Base-by-base conservation (phyloP, 2,888 invertebrate species). In the Philopedon plagiatum region DNA sequence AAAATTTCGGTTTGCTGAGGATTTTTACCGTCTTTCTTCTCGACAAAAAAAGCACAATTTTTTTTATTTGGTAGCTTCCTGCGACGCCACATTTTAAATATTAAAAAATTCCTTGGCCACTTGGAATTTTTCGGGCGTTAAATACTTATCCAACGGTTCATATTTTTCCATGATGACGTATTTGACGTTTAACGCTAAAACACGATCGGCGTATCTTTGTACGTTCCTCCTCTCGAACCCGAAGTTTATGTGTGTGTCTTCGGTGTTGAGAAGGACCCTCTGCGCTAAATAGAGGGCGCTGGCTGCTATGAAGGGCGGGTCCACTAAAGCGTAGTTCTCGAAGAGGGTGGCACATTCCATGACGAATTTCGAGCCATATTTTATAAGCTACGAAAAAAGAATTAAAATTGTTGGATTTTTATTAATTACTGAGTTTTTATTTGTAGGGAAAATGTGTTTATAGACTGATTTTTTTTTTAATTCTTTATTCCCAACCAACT, bases 321-420 rank as follows among this genome's bases (percentile, higher is more conserved):
- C 15, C n/a, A 13, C 15, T 4, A 69, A 7, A 8, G 41, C 9
- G 56, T 61, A 62, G 29, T 26, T 29, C 9, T 62, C 69, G 29
- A 41, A 69, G 5, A 69, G 41, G 8, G 56, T 54, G 9, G 41
- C 49, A 21, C 69, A 69, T 51, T 69, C 69, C 51, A 69, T 60
- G 9, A 62, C 41, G 19, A 69, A 69, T 29, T 29, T 51, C 8
- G 29, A 19, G 41, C 34, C 13, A 37, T 26, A 62, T 54, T 32
- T 54, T 18, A 69, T 7, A 1, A 19, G 32, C 69, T 69, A n/a
- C n/a, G 19, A 26, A 65, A 65, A 21, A 21, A 7, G 7, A 3
- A 58, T 34, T 4, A 58, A 37, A 19, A 37, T 1, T n/a, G n/a
- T n/a, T n/a, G n/a, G n/a, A n/a, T n/a, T n/a, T n/a, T n/a, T n/a